Base-by-base conservation (phyloP, 2,113 vertebrate species). In the Embiotoca jacksoni region DNA sequence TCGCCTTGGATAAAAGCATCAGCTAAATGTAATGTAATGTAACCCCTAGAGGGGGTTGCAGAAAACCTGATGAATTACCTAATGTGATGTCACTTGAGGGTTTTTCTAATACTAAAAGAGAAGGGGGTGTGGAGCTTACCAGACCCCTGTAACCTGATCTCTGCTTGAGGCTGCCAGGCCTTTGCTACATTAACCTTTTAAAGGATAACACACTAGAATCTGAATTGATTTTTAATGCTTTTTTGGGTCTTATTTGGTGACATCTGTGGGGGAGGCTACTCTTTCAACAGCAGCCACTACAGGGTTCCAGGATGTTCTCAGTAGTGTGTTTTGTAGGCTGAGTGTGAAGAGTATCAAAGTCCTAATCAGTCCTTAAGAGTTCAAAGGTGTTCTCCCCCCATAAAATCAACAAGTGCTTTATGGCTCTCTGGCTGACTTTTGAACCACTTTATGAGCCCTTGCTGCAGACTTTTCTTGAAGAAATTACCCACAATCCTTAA, bases 331-430 rank as follows among this genome's bases (percentile, higher is more conserved):
- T 65, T 54, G 75, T 60, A 59, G 39, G 49, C 47, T 59, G 4
- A 8, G 47, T 1, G 1, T 53, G 56, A 47, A 72, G 63, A 5
- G 15, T 64, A 52, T 39, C 67, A 37, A 54, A 64, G 57, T 59
- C 58, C 37, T 1, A 5, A 49, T 16, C 49, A 63, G 44, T 72
- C 72, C 46, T 79, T 14, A 10, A 32, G 9, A 16, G 58, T 53
- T 15, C n/a, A 33, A 15, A 23, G 39, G 52, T 50, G 58, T 14
- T 39, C 55, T 23, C 23, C 55, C 6, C 32, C 10, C 39, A n/a
- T 62, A 73, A 74, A 73, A 31, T 54, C 61, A 74, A 47, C 41
- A 71, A 47, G 55, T 62, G 41, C 77, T 55, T 33, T 1, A 58
- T 36, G 62, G 49, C 71, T 69, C 30, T 44, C 49, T 53, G 31